phyloP scores from a whole-genome alignment of 1,140 invertebrate genomes.

The Gerris buenoi region DNA sequence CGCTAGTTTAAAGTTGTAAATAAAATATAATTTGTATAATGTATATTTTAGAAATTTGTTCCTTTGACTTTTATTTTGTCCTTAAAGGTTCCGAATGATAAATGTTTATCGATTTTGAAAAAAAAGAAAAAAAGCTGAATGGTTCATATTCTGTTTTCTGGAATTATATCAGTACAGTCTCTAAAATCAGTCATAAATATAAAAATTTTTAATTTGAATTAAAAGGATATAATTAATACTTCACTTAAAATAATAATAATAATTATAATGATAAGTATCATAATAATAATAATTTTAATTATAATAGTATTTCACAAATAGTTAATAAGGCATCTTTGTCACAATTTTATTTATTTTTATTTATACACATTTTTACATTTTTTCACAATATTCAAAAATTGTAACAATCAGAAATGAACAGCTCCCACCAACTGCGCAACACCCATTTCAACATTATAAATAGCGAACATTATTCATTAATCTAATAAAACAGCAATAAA shows the following conservation, averaged over 20 bases:
- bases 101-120: no score
- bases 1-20: background rate
- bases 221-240: background rate
- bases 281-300: no score
- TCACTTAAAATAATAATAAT: conserved; percentile 17
- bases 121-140: no score
- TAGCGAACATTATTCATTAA: conserved; percentile 5
- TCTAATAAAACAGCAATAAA: conserved; percentile 22
- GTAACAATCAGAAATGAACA: conserved; percentile 13
- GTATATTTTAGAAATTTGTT: background rate
- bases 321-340: conserved; percentile 25
- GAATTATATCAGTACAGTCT: conserved; percentile 15
- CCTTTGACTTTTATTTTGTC: background rate
- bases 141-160: background rate
- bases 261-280: no score
- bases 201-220: conserved; percentile 16
- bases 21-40: background rate
- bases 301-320: conserved; percentile 26
- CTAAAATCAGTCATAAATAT: conserved; percentile 20
- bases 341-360: conserved; percentile 8
- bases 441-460: conserved; percentile 9
- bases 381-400: conserved; percentile 20
- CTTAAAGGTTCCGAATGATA: no score
- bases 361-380: conserved; percentile 16
- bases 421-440: conserved; percentile 14